Evolutionary conservation across 2,797 vertebrate species (phyloP).

Genomic region (Corythornis leucogaster): DNA sequence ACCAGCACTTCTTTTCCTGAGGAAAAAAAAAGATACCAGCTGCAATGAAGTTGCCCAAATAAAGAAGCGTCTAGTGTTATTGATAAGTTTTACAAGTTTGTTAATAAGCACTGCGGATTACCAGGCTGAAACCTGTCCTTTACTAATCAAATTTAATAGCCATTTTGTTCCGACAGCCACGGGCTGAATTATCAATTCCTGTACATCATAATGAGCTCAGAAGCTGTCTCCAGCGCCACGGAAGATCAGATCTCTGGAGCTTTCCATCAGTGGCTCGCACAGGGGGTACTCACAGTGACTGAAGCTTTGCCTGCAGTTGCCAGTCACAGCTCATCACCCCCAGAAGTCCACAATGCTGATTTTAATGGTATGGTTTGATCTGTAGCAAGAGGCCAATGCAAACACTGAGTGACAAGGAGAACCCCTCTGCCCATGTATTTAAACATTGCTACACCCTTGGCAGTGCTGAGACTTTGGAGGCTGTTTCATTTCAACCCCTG

Average conservation of each 20-base stretch:
- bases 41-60: not conserved
- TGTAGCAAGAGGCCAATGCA: accelerated
- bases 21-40: not conserved
- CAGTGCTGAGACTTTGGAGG: not conserved
- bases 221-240: slow-evolving; percentile 45
- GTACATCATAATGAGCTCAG: slow-evolving; percentile 35
- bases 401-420: not conserved
- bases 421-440: not conserved
- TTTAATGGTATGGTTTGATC: not conserved
- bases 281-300: not conserved
- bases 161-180: slow-evolving; percentile 66
- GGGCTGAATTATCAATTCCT: slow-evolving; percentile 72
- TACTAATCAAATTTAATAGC: slow-evolving; percentile 73
- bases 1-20: not conserved
- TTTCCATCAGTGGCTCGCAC: slow-evolving; percentile 40
- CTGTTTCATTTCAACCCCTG: not conserved
- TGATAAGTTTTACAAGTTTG: slow-evolving; percentile 65
- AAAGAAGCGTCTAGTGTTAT: not conserved
- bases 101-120: slow-evolving; percentile 72
- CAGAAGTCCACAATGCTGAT: not conserved
- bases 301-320: not conserved
- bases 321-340: not conserved
- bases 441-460: accelerated
- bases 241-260: slow-evolving; percentile 27
- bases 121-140: slow-evolving; percentile 71